Evolutionary conservation across 2,888 invertebrate genomes (phyloP), one percentile per base, ranked within the genome.

Genomic region (Dynastes maya): DNA sequence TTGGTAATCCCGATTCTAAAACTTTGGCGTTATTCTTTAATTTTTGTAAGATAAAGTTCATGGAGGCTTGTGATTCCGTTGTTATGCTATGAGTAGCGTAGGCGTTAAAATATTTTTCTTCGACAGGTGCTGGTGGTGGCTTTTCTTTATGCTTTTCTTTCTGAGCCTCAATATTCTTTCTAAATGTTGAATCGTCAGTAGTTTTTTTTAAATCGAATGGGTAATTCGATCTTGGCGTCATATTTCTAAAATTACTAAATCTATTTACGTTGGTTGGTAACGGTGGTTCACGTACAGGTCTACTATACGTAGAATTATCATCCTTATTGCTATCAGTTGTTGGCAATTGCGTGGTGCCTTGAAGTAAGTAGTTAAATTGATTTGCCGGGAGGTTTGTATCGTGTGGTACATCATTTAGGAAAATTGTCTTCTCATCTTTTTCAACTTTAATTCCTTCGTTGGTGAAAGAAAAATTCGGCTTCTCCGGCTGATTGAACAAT

Each of bases 131-230:
- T 4, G 70, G 68, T 9, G 49, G 49, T 6, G 72, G 68, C 32
- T 79, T 79, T 16, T 79, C 77, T 40, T 67, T 79, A 9, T 67
- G 16, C 29, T 67, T 80, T 27, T 79, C 67, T 27, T 80, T 80
- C 5, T 77, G 75, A 1, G 79, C 79, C 77, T 82, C 75, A 9
- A 81, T 83, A 53, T 81, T 81, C 61, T 80, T 80, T 70, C 64
- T 76, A 61, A 83, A 80, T 22, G 79, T 79, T 8, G 79, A 64
- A 53, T 82, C 81, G 71, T 82, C 81, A 16, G 78, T 61, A 3
- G 79, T 76, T 71, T 81, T 80, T 32, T 75, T 80, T 22, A 70
- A 71, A 55, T 78, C 75, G 29, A 78, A 80, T 2, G 80, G 80
- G 29, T 80, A 80, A 11, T 58, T 45, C 29, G 58, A 16, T 55